phyloP scores from a whole-genome alignment of 2,888 invertebrate species.

The Amiota minor region DNA sequence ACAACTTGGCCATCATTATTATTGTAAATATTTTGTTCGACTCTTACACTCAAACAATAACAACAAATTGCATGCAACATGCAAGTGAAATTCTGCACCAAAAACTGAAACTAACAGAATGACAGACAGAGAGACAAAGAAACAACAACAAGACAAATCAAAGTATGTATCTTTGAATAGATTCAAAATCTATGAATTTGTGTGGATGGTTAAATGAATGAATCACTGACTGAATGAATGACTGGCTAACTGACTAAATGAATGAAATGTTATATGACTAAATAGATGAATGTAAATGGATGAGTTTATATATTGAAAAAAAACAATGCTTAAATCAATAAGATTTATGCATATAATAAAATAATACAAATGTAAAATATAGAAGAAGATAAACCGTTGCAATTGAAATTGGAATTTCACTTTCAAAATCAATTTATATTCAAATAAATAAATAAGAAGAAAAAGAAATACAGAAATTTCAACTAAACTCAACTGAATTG shows the following conservation, averaged over 20 bases:
- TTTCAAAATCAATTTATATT: conserved; percentile 56
- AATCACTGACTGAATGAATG: too few relatives aligned
- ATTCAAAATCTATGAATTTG: too few relatives aligned
- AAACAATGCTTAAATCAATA: too few relatives aligned
- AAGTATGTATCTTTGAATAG: too few relatives aligned
- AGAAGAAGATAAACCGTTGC: conserved; percentile 2
- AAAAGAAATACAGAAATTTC: conserved; percentile 15
- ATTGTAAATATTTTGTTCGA: not conserved
- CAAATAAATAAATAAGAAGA: conserved; percentile 30
- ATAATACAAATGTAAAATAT: conserved; percentile 13
- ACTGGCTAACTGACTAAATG: too few relatives aligned
- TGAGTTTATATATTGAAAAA: not conserved
- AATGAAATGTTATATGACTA: too few relatives aligned
- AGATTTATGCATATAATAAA: too few relatives aligned
- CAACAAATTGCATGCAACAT: conserved; percentile 3
- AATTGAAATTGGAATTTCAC: conserved; percentile 63
- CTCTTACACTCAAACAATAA: not conserved
- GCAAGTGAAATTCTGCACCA: conserved; percentile 23
- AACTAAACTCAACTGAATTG: conserved; percentile 53
- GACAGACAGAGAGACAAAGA: not conserved
- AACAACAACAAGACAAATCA: conserved; percentile 40
- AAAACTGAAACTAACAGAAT: not conserved
- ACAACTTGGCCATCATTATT: too few relatives aligned
- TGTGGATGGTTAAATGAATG: too few relatives aligned
- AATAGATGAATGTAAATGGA: conserved; percentile 12